phyloP scores from a whole-genome alignment of 1,140 invertebrate species.

The Drosophila willistoni region DNA sequence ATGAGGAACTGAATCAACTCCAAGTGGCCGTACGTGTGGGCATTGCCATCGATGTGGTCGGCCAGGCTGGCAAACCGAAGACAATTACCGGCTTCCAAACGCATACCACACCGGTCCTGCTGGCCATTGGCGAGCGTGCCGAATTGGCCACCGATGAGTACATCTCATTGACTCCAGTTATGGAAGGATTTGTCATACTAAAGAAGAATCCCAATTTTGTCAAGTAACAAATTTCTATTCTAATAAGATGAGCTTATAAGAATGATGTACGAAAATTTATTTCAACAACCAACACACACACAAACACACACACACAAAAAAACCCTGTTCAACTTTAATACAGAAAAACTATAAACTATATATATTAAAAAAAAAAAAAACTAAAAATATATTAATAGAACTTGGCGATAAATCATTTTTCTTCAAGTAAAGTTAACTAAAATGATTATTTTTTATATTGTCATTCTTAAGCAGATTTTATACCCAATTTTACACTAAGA shows the following conservation, averaged over 20 bases:
- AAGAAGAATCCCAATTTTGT: conserved; percentile 91
- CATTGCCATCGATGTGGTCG: conserved; percentile 98
- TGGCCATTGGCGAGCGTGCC: conserved; percentile 98
- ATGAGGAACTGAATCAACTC: conserved; percentile 96
- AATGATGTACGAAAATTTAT: conserved; percentile 10
- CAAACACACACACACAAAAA: not conserved
- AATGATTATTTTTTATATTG: not conserved
- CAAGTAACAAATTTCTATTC: conserved; percentile 59
- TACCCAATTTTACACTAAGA: too few relatives aligned
- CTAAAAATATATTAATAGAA: conserved; percentile 3
- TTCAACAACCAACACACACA: not conserved
- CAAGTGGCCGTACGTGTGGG: conserved; percentile 98
- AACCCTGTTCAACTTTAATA: conserved; percentile 4
- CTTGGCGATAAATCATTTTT: conserved; percentile 8
- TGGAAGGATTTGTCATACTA: conserved; percentile 99
- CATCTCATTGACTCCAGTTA: conserved; percentile 95
- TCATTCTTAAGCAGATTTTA: too few relatives aligned
- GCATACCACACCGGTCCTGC: conserved; percentile 98
- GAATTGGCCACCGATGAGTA: conserved; percentile 99
- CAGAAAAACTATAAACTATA: conserved; percentile 1
- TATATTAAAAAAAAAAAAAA: not conserved
- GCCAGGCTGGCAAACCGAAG: conserved; percentile 99
- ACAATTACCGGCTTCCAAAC: conserved; percentile 99
- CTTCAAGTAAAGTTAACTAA: not conserved
- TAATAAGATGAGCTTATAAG: conserved; percentile 7